A percentile compares a stretch with the other conserved stretches of the same genome.
phyloP scores from a whole-genome alignment of 2,888 invertebrate genomes.

The Caenorhabditis japonica region DNA sequence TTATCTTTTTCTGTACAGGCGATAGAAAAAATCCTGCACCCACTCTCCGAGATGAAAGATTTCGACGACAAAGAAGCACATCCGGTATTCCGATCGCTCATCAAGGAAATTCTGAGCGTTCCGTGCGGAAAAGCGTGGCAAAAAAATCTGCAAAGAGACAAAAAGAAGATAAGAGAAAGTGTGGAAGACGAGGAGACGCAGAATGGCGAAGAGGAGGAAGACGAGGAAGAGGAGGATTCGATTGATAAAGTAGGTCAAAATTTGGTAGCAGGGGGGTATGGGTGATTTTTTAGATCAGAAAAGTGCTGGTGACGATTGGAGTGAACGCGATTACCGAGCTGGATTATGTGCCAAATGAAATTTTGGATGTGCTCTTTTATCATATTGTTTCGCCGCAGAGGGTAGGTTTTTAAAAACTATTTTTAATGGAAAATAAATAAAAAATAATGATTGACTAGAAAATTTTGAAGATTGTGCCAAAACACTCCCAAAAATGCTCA shows the following conservation, averaged over 20 bases:
- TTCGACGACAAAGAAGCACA: slow-evolving; percentile 22
- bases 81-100: slow-evolving; percentile 4
- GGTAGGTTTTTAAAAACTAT: no score
- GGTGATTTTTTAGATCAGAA: slow-evolving; percentile 18
- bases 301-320: slow-evolving; percentile 11
- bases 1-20: slow-evolving; percentile 19
- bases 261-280: no score
- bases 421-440: no score
- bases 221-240: slow-evolving; percentile 4
- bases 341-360: slow-evolving; percentile 38
- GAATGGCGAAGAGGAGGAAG: slow-evolving; percentile 21
- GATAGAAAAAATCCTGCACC: slow-evolving; percentile 15
- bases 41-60: slow-evolving; percentile 36
- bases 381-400: slow-evolving; percentile 57
- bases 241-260: neutral
- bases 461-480: no score
- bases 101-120: slow-evolving; percentile 22
- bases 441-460: no score
- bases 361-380: slow-evolving; percentile 59
- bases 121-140: slow-evolving; percentile 38
- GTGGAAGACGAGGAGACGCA: neutral
- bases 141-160: slow-evolving; percentile 4
- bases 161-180: neutral
- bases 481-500: no score
- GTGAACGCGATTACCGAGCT: slow-evolving; percentile 16